Evolutionary conservation across 2,797 vertebrate genomes (phyloP), one percentile per base, ranked within the genome.

Genomic region (Clarias laeviceps): DNA sequence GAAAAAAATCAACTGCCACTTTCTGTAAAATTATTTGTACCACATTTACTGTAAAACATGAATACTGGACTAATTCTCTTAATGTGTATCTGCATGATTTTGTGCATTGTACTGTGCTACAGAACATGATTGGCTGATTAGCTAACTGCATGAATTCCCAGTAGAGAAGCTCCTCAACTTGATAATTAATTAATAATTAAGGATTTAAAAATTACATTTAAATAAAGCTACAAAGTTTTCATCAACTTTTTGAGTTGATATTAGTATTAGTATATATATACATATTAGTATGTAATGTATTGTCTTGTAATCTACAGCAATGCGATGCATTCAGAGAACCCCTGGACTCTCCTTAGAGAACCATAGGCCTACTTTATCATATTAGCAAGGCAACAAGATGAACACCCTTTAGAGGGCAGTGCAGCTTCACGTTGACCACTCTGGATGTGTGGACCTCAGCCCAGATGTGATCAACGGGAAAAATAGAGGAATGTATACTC

Each of bases 361-460:
- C 54, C 17, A 57, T 57, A 20, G 74, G 18, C 29, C 29, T 34
- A 2, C 29, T 27, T 50, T 50, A 68, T 32, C 24, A 22, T 56
- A 50, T 24, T 56, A 50, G 90, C 5, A 62, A 68, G 84, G 82
- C 78, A 81, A 86, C 92, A 68, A 89, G 86, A 54, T 66, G 32
- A 82, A 57, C 4, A 54, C 87, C 93, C 95, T 94, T 90, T 89
- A 93, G 95, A 92, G 93, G 86, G 94, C 94, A 95, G 92, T 94
- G 90, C 91, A 93, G 91, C 91, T 91, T 93, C 93, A 94, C 54
- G 82, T 68, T 90, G 90, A 83, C 86, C 81, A 82, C 29, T 45
- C 5, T 77, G 87, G 86, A 80, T 85, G 82, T 87, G 89, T 91
- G 89, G 92, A 89, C 89, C 70, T 62, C 27, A n/a, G 91, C 90